Base-by-base conservation (phyloP, 2,797 vertebrate genomes). In the Gorsachius magnificus region DNA sequence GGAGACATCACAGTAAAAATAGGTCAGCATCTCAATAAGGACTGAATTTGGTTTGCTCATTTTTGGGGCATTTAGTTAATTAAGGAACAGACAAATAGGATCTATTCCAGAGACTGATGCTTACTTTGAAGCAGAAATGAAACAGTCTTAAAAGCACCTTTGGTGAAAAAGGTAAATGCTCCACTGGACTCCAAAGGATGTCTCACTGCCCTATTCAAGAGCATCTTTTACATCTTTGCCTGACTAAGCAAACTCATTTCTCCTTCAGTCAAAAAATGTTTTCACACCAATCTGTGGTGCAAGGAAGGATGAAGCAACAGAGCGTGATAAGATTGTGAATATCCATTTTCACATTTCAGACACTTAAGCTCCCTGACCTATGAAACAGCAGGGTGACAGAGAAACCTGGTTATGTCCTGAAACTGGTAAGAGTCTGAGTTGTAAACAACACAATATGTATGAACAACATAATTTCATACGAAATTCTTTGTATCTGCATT, bases 271-370 rank as follows among this genome's bases (percentile, higher is more conserved):
- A 66, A 81, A 92, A 92, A 91, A 63, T 53, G 35, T 90, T 95
- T 96, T 97, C 95, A 84, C 95, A 92, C 79, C 90, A 69, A 38
- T 92, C 64, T 66, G 48, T 89, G 72, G 89, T 88, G 92, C 46
- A 92, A 94, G 68, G 50, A 48, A 81, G 31, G 79, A 83, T 41
- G 54, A 92, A 91, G 87, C 84, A 96, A 69, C 61, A 92, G 89
- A 91, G 65, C 68, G 16, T 43, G 70, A 10, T 22, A 68, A 66
- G 45, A 78, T 7, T 74, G 66, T 53, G 35, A 93, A 89, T 56
- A 84, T 68, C 96, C 90, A 93, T 96, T 96, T 85, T 96, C 92
- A 94, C 95, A 86, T 92, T 76, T 88, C 79, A 86, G 65, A 51
- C 28, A 36, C 36, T 92, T 64, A 90, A 93, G 75, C 63, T 96